Base-by-base conservation (phyloP, 1,140 invertebrate species). In the Dendroctonus valens region DNA sequence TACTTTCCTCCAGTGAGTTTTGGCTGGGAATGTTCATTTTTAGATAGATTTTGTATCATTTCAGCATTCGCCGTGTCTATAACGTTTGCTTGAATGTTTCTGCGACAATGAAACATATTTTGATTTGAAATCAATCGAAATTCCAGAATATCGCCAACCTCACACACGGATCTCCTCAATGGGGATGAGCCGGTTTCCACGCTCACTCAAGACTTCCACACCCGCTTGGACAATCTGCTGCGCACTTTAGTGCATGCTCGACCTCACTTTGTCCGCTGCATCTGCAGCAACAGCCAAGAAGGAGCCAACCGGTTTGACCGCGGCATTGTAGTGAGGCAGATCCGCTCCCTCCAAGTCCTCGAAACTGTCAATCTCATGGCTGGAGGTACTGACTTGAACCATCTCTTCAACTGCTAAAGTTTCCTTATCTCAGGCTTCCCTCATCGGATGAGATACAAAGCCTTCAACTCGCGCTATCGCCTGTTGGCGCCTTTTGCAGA, bases 301-400 rank as follows among this genome's bases (percentile, higher is more conserved):
- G 86, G 84, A 7, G 85, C 90, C 6, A 86, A 89, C 73, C 83
- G 87, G 68, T 93, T 96, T 75, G 93, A 96, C 74, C 83, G 92
- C 41, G 81, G 84, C 12, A 87, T 88, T 1, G 90, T 96, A 11
- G 91, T 93, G 74, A 83, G 86, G 70, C 91, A 97, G 83, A 91
- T 97, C 65, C 83, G 93, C 39, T 92, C 94, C 0, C 82, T 97
- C 40, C 94, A 97, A 81, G 88, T 96, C n/a, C 80, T 96, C 15
- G 94, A 97, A 81, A 97, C 95, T 38, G 93, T 96, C 12, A 95
- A 96, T 79, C 80, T 97, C 40, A 97, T 97, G 94, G 93, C 94
- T 12, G 89, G 89, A 69, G 90, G 65, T 67, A 61, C 14, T 14
- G 11, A 46, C 1, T 0, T 46, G 12, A 11, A 11, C 12, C 9